Base-by-base conservation (phyloP, 2,797 vertebrate genomes). In the Saxicola maurus region DNA sequence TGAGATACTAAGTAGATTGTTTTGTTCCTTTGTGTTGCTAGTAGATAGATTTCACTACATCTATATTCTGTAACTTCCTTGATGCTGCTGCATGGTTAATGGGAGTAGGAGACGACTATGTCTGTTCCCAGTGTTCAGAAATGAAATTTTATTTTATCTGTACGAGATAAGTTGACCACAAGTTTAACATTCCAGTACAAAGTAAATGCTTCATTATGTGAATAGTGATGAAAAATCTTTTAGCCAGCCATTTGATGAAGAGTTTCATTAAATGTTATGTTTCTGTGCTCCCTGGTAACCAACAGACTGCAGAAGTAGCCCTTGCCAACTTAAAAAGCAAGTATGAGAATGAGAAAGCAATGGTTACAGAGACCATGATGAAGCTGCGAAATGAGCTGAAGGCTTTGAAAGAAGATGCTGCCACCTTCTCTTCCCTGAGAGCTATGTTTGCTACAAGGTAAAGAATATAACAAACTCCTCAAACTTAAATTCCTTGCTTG, bases 391-490 rank as follows among this genome's bases (percentile, higher is more conserved):
- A 99, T 5, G 99, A 99, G 93, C 98, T 99, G 56, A 99, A 99
- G 96, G 98, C 98, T 88, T 98, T 99, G 92, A 99, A 99, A 91
- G 99, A 99, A 93, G 99, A 99, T 1, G 99, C 99, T 12, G 99
- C 99, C 74, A 99, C 98, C 5, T 99, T 99, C 96, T 99, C 99
- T 72, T 99, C 99, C 3, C 97, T 99, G 72, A 97, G 99, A 27
- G 99, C 98, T 85, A 99, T 99, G 99, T 99, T 99, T 73, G 99
- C 99, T 45, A 99, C 99, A 93, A 98, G 99, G 99, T 98, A 98
- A 74, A 91, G 43, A 71, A 27, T 18, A 5, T 9, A 6, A 7
- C 1, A 8, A 85, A 18, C 31, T 33, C 37, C 1, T 11, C 46
- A 67, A 77, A 68, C 27, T 72, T 38, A 42, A 28, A 3, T 51